phyloP scores from a whole-genome alignment of 2,113 vertebrate species.

The Scomber japonicus region DNA sequence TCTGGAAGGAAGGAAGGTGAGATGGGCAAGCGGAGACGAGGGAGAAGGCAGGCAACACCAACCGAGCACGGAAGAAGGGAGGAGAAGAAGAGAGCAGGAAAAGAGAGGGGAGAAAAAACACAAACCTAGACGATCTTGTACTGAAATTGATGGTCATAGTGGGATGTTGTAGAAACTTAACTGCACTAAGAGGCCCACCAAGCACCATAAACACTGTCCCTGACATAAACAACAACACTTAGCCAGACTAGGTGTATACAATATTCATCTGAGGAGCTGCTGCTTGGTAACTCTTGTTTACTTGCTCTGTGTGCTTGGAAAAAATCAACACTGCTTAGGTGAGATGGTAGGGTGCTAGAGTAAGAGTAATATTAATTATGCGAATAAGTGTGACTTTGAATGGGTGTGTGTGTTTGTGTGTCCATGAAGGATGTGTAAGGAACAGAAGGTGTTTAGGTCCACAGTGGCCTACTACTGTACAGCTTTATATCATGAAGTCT shows the following conservation, averaged over 20 bases:
- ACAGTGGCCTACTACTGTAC: constrained; percentile 56
- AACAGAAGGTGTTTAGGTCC: constrained; percentile 64
- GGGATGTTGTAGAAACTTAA: constrained; percentile 85
- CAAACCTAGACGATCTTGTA: constrained; percentile 71
- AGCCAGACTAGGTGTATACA: constrained; percentile 83
- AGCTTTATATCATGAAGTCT: constrained; percentile 64
- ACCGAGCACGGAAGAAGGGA: constrained; percentile 73
- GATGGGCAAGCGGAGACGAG: constrained; percentile 75
- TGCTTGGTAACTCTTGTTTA: constrained; percentile 84
- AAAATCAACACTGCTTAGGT: constrained; percentile 73
- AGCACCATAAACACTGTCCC: constrained; percentile 85
- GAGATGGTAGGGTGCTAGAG: constrained; percentile 57
- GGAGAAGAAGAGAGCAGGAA: constrained; percentile 43
- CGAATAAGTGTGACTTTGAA: constrained; percentile 47
- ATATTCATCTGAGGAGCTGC: constrained; percentile 84
- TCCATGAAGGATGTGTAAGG: constrained; percentile 44
- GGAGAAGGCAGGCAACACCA: constrained; percentile 77
- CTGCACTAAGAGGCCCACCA: constrained; percentile 85
- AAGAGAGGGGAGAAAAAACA: constrained; percentile 31
- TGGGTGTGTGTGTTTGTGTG: constrained; percentile 32
- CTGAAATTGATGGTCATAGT: constrained; percentile 84
- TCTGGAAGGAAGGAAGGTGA: constrained; percentile 86
- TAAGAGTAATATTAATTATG: constrained; percentile 58
- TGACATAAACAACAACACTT: constrained; percentile 89
- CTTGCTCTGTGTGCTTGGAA: constrained; percentile 66